Conservation (phyloP, 2,113 vertebrate genomes). For the Ammospiza caudacuta region DNA sequence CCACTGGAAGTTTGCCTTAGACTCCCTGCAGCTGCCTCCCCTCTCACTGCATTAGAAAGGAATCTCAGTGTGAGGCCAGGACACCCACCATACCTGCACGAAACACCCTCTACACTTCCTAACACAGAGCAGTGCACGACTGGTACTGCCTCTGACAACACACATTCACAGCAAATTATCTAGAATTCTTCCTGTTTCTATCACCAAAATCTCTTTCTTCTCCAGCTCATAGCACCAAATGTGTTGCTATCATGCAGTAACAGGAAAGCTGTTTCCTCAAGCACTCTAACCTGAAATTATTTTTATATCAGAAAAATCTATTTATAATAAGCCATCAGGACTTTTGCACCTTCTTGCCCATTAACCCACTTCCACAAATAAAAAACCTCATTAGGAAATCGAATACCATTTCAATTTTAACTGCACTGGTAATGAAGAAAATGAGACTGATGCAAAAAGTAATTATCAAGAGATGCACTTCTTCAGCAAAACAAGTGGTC, state of each 20-base stretch:
- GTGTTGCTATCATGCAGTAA: not conserved
- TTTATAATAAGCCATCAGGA: not conserved
- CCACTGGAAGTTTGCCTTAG: not conserved
- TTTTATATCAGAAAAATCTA: not conserved
- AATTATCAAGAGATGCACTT: not conserved
- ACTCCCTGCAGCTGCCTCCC: not conserved
- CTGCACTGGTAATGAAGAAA: not conserved
- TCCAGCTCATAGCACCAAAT: not conserved
- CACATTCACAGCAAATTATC: not conserved
- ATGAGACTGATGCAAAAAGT: not conserved
- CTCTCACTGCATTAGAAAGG: not conserved
- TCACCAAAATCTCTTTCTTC: not conserved
- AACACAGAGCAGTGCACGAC: not conserved
- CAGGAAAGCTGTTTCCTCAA: not conserved
- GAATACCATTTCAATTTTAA: not conserved
- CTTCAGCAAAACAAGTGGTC: slow-evolving; percentile 15
- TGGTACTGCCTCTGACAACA: not conserved
- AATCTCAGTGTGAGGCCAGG: fast-evolving
- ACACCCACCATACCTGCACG: not conserved
- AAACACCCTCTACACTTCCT: not conserved
- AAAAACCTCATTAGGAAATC: not conserved
- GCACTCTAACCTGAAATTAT: not conserved
- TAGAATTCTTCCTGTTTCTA: not conserved
- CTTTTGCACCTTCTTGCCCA: not conserved
- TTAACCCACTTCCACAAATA: slow-evolving; percentile 7